Evolutionary conservation across 1,140 invertebrate species (phyloP), one percentile per base, ranked within the genome.

Genomic region (Magallana gigas): DNA sequence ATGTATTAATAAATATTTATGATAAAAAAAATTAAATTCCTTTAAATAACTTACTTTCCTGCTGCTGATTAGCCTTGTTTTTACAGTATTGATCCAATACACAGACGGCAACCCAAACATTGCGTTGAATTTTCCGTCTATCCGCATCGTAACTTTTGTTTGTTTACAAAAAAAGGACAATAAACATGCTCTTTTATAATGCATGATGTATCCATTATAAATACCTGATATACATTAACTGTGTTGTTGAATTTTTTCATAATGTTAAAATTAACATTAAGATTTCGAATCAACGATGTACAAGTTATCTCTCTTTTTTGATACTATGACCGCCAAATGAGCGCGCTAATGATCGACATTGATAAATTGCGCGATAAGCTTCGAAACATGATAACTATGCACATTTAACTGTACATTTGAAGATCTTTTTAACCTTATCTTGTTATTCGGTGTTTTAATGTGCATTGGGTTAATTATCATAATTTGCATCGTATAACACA

Each of bases 201-300:
- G 23, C 14, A 23, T 36, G 1, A 1, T 76, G 12, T 11, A 29
- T 8, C 68, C 23, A 76, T 76, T 76, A 76, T 76, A 76, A 23
- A 36, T 76, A 76, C 68, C 68, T 29, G 18, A 36, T 12, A 29
- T 76, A 76, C 9, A 36, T 11, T 29, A 1, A 76, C 23, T 36
- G 4, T 12, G 11, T 1, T 9, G 23, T 76, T 36, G 18, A 18
- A 12, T 9, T 76, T 12, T 76, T 48, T 29, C 36, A 2, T 29
- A 76, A 76, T 11, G 29, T 29, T 36, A 29, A 76, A 76, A 76
- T 76, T 29, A 76, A 76, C 68, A 76, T 76, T 76, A 76, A 76
- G 68, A 76, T 76, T 76, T 76, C 11, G 68, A 76, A 76, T 76
- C 68, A 36, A 48, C 36, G 36, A 48, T 48, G 36, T 48, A 76